A percentile compares a stretch with the other conserved stretches of the same genome.
Evolutionary conservation across 2,797 vertebrate species (phyloP).

Genomic region (Scolopax bukidnonensis): DNA sequence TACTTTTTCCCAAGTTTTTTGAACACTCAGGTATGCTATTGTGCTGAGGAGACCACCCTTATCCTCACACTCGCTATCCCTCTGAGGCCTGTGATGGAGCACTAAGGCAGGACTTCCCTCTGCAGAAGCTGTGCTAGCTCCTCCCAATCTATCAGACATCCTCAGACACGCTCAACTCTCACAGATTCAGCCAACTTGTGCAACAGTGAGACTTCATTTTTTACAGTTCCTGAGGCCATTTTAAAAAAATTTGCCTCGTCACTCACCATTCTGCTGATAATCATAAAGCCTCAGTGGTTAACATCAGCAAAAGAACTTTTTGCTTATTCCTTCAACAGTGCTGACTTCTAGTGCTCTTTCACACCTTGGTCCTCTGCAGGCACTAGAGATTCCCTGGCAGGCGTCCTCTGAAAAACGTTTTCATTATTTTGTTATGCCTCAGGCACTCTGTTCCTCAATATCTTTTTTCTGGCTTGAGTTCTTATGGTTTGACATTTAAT

Average conservation of each 20-base stretch:
- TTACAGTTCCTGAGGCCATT: not conserved
- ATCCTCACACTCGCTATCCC: not conserved
- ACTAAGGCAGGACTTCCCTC: not conserved
- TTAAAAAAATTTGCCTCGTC: not conserved
- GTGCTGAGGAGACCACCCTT: not conserved
- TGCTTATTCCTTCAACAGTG: not conserved
- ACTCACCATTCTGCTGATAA: not conserved
- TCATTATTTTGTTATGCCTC: not conserved
- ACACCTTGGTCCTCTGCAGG: not conserved
- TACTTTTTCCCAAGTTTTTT: not conserved
- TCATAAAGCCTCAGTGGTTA: not conserved
- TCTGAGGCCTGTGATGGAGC: not conserved
- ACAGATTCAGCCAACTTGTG: not conserved
- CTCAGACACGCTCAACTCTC: not conserved
- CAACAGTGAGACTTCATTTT: not conserved
- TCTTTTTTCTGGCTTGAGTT: slow-evolving; percentile 35
- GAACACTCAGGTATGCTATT: not conserved
- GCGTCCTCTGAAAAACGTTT: not conserved
- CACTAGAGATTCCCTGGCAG: slow-evolving; percentile 8
- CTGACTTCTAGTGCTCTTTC: not conserved
- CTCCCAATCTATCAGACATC: fast-evolving
- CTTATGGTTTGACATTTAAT: slow-evolving; percentile 3
- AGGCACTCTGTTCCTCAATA: slow-evolving; percentile 7
- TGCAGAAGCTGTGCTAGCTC: not conserved
- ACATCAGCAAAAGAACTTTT: not conserved